These are phyloP conservation scores for Chrysolophus pictus DNA, from an alignment of 2,797 vertebrate genomes.

Conservation along the genomic window DNA sequence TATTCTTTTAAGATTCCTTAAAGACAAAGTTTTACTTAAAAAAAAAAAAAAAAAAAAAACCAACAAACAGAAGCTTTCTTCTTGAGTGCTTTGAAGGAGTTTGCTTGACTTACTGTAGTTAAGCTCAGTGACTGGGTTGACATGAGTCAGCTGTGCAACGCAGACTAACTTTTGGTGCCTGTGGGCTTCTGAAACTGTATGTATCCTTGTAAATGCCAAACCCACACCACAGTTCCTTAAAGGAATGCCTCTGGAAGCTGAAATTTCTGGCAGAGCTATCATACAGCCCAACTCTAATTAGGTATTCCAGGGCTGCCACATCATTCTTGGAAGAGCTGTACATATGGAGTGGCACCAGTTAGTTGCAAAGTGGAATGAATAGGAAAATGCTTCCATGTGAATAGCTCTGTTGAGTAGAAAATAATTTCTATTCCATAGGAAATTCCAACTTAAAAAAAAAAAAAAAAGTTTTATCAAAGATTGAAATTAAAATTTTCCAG, in stretches of 20 bases:
- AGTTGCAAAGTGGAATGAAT: slow-evolving; percentile 63
- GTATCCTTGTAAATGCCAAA: slow-evolving; percentile 64
- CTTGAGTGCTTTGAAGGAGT: slow-evolving; percentile 53
- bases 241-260: slow-evolving; percentile 72
- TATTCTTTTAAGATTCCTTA: slow-evolving; percentile 21
- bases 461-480: neutral
- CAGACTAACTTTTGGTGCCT: slow-evolving; percentile 66
- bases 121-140: slow-evolving; percentile 54
- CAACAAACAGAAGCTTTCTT: slow-evolving; percentile 47
- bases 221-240: slow-evolving; percentile 64
- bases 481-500: neutral
- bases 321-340: slow-evolving; percentile 67
- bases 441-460: slow-evolving; percentile 5
- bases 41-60: neutral
- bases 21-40: slow-evolving; percentile 10
- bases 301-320: slow-evolving; percentile 64
- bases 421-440: slow-evolving; percentile 57
- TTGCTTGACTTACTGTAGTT: slow-evolving; percentile 58
- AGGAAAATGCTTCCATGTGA: slow-evolving; percentile 66
- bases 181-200: slow-evolving; percentile 66
- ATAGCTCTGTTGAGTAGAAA: slow-evolving; percentile 46
- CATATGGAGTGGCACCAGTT: slow-evolving; percentile 54
- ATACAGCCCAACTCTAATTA: slow-evolving; percentile 63
- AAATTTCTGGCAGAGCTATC: slow-evolving; percentile 60
- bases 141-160: slow-evolving; percentile 66